These are phyloP conservation scores for Lasioglossum baleicum DNA, from an alignment of 1,140 invertebrate species.

Conservation along the genomic window DNA sequence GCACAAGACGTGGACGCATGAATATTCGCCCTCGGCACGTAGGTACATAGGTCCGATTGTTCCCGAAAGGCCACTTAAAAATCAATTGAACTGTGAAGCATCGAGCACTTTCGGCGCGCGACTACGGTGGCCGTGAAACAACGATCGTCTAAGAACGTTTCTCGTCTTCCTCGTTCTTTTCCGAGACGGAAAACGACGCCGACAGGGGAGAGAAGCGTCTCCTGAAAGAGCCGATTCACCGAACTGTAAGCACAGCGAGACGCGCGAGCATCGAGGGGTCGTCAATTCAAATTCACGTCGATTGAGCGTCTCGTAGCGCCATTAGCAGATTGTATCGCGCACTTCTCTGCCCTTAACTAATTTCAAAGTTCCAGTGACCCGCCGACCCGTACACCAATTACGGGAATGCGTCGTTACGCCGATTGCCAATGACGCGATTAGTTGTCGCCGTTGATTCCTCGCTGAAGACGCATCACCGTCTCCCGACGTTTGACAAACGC, in stretches of 20 bases:
- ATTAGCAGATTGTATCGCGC: conserved; percentile 75
- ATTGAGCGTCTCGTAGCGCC: conserved; percentile 64
- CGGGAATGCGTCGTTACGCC: conserved; percentile 46
- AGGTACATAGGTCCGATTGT: background rate
- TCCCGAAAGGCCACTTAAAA: conserved; percentile 25
- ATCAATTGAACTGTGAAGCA: conserved; percentile 27
- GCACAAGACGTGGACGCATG: background rate
- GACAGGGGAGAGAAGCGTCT: conserved; percentile 2
- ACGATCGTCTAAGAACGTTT: conserved; percentile 44
- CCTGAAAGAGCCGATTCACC: conserved; percentile 53
- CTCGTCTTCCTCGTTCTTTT: conserved; percentile 34
- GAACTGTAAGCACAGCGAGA: conserved; percentile 41
- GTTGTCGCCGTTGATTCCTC: background rate
- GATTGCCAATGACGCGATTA: conserved; percentile 41
- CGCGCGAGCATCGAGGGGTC: conserved; percentile 34
- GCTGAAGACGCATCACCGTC: background rate
- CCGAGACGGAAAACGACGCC: conserved; percentile 47
- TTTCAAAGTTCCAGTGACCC: conserved; percentile 69
- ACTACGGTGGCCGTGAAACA: conserved; percentile 45
- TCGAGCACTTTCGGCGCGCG: conserved; percentile 37
- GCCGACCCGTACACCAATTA: conserved; percentile 67
- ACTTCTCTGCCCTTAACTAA: conserved; percentile 65
- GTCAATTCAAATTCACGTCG: conserved; percentile 67
- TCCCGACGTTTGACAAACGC: background rate
- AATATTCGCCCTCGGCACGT: background rate